Percentiles rank a stretch among this genome's conserved stretches.
Evolutionary conservation across 2,797 vertebrate species (phyloP).

Genomic region (Sebastiscus albofasciatus): DNA sequence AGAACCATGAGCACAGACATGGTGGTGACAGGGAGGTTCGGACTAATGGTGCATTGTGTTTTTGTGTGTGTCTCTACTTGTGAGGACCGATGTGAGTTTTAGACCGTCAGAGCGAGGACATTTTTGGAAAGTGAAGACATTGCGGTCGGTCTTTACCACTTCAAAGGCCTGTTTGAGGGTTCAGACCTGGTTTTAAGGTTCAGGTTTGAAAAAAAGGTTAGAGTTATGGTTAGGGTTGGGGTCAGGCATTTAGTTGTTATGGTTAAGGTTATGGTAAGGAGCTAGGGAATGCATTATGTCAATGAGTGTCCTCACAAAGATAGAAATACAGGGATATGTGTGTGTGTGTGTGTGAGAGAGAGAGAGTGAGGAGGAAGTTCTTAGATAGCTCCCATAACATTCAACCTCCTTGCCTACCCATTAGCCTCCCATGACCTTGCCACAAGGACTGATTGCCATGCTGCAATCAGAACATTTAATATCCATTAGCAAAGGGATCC

Average conservation of each 20-base stretch:
- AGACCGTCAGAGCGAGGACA: too few species aligned
- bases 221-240: too few species aligned
- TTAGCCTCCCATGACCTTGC: slow-evolving; percentile 36
- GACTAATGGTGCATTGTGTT: neutral
- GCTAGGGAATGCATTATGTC: neutral
- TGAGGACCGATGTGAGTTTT: too few species aligned
- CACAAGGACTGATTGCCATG: slow-evolving; percentile 58
- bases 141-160: too few species aligned
- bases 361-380: neutral
- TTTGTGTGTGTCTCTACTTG: neutral
- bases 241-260: neutral
- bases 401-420: slow-evolving; percentile 3
- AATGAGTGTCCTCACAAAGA: neutral
- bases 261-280: neutral
- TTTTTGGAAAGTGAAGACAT: too few species aligned
- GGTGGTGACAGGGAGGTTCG: neutral
- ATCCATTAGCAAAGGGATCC: slow-evolving; percentile 63
- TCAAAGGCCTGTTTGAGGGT: too few species aligned
- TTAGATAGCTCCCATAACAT: neutral
- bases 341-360: neutral
- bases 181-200: too few species aligned
- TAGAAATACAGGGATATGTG: neutral
- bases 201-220: too few species aligned
- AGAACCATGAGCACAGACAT: neutral
- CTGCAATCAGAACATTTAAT: slow-evolving; percentile 74